Conservation (phyloP, 2,888 invertebrate genomes). For the Polyploca ridens region DNA sequence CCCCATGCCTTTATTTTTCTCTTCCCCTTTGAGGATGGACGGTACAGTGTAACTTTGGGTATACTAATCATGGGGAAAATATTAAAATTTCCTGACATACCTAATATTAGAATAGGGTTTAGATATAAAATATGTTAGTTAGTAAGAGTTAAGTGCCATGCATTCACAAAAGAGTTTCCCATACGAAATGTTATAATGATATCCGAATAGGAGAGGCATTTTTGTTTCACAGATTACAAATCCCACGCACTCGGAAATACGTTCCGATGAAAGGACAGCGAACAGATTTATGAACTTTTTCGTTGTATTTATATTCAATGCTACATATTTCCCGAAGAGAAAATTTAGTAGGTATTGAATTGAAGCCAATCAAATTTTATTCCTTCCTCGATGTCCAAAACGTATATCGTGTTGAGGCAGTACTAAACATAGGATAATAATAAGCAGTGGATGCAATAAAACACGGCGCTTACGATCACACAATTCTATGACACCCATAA, state of each 20-base stretch:
- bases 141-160: too few species aligned
- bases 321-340: conserved; percentile 5
- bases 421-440: conserved; percentile 58
- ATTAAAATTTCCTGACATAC: too few species aligned
- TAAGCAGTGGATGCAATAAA: conserved; percentile 65
- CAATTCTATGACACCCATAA: conserved; percentile 67
- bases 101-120: neutral
- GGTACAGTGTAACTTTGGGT: too few species aligned
- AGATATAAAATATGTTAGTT: too few species aligned
- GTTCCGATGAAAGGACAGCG: conserved; percentile 1
- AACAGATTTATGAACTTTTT: neutral
- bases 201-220: too few species aligned
- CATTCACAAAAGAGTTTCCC: too few species aligned
- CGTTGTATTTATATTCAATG: neutral
- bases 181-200: too few species aligned
- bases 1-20: neutral
- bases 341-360: conserved; percentile 16
- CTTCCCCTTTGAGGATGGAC: too few species aligned
- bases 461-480: conserved; percentile 58
- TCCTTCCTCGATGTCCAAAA: conserved; percentile 4
- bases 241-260: neutral
- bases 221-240: too few species aligned
- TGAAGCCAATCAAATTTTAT: conserved; percentile 29
- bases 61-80: too few species aligned
- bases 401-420: conserved; percentile 25